phyloP scores from a whole-genome alignment of 2,113 vertebrate genomes.

The Sclerurus mexicanus region DNA sequence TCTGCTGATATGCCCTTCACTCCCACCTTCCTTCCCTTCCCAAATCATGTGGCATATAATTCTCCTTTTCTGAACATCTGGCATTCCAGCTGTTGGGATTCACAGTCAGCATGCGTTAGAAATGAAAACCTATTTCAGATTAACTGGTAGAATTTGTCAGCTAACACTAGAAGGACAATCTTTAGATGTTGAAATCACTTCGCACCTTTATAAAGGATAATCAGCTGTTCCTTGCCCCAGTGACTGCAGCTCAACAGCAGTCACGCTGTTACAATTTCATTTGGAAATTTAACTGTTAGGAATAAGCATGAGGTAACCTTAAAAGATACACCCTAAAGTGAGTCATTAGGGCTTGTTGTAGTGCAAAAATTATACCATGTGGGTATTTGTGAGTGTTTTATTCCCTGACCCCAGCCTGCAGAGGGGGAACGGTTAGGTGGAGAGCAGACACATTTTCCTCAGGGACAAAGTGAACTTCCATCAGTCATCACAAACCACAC shows the following conservation, averaged over 20 bases:
- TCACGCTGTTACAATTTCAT: background rate
- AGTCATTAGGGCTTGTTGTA: background rate
- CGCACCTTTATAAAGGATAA: background rate
- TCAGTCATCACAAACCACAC: background rate
- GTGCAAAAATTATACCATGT: accelerated
- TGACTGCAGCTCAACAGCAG: background rate
- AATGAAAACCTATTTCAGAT: background rate
- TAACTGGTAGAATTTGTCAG: background rate
- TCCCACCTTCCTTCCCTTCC: background rate
- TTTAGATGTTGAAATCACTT: background rate
- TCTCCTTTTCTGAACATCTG: background rate
- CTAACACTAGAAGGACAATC: background rate
- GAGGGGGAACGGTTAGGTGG: background rate
- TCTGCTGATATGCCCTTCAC: background rate
- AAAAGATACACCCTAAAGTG: background rate
- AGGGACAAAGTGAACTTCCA: background rate
- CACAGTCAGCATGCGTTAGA: background rate
- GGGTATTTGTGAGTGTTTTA: background rate
- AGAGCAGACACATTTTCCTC: background rate
- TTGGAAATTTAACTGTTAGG: background rate
- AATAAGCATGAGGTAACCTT: background rate
- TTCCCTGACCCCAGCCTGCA: background rate
- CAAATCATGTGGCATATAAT: background rate
- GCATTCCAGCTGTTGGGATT: background rate
- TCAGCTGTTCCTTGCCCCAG: background rate